A percentile compares a stretch with the other conserved stretches of the same genome.
Evolutionary conservation across 2,888 invertebrate species (phyloP).

Genomic region (Oligia strigilis): DNA sequence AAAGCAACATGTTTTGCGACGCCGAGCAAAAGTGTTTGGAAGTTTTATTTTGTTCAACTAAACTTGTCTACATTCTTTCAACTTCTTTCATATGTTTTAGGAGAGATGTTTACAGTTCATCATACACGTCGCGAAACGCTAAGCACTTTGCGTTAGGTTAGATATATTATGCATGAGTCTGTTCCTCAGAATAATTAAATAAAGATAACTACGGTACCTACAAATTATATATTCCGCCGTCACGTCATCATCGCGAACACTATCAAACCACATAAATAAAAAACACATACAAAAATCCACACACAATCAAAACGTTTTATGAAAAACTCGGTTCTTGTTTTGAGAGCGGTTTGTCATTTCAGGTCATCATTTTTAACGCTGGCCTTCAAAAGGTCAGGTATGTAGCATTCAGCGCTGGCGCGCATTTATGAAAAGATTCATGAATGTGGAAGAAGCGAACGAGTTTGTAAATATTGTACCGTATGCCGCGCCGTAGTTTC

Average conservation of each 20-base stretch:
- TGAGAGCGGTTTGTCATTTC: conserved; percentile 36
- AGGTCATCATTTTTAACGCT: conserved; percentile 46
- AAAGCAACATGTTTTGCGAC: neutral
- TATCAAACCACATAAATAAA: neutral
- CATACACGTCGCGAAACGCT: no score
- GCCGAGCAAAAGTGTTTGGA: neutral
- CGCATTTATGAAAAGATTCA: conserved; percentile 62
- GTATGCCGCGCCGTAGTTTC: conserved; percentile 45
- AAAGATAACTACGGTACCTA: neutral
- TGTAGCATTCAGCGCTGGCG: conserved; percentile 42
- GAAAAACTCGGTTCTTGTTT: conserved; percentile 35
- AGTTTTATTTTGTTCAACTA: conserved; percentile 15
- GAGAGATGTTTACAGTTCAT: conserved; percentile 4
- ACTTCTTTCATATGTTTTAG: conserved; percentile 4
- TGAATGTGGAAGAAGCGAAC: conserved; percentile 55
- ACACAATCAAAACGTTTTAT: conserved; percentile 19
- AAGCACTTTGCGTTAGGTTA: neutral
- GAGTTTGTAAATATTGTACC: conserved; percentile 57
- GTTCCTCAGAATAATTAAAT: neutral
- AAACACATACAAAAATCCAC: neutral
- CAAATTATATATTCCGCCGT: neutral
- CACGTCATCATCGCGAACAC: neutral
- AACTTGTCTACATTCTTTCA: conserved; percentile 24
- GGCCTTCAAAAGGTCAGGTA: conserved; percentile 57
- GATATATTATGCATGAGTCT: neutral